Evolutionary conservation across 2,797 vertebrate species (phyloP).

Genomic region (Ceyx erithaca): DNA sequence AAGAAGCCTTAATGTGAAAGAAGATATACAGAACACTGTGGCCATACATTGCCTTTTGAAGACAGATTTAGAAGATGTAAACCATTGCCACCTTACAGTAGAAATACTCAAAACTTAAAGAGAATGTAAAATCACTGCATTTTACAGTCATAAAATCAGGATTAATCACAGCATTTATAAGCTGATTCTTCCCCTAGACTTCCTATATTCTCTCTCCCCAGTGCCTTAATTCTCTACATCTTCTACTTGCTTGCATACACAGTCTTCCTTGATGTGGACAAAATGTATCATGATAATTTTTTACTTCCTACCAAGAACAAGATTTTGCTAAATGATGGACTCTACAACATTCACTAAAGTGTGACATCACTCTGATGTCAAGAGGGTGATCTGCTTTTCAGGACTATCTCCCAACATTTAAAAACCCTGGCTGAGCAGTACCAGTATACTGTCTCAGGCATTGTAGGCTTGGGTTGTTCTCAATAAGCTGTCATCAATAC

Average conservation of each 20-base stretch:
- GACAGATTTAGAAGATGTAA: background rate
- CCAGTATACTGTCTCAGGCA: background rate
- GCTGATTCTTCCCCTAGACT: background rate
- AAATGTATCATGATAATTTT: background rate
- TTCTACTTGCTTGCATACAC: background rate
- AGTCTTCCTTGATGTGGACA: background rate
- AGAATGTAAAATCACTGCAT: background rate
- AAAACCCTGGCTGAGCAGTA: background rate
- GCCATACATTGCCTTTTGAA: background rate
- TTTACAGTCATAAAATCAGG: background rate
- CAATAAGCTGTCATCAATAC: background rate
- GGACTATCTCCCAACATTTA: background rate
- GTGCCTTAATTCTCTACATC: background rate
- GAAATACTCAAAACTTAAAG: background rate
- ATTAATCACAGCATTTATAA: background rate
- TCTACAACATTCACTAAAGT: background rate
- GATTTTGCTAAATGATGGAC: background rate
- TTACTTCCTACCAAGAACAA: background rate
- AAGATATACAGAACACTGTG: background rate
- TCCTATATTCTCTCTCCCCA: background rate
- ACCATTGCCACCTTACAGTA: background rate
- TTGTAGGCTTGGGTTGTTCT: rapidly evolving
- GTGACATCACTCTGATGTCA: background rate
- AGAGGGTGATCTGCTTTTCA: background rate
- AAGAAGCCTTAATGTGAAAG: background rate